Conservation (phyloP, 2,113 vertebrate genomes). For the Forbesichthys papilliferus region DNA sequence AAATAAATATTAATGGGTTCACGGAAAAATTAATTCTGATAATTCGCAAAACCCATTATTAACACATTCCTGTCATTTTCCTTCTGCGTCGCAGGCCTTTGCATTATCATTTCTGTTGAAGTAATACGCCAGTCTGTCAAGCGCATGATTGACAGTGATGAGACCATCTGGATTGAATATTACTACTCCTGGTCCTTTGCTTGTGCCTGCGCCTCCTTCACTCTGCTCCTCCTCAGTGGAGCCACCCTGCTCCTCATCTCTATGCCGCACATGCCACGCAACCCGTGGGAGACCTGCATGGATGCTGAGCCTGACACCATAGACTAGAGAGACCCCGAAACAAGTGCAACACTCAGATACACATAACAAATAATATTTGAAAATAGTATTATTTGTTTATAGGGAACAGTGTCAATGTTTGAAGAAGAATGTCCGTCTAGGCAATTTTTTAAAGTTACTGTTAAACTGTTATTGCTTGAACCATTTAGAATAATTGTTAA, state of each 20-base stretch:
- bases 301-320: slow-evolving; percentile 88
- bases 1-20: no score
- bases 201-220: slow-evolving; percentile 89
- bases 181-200: slow-evolving; percentile 95
- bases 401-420: no score
- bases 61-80: slow-evolving; percentile 6
- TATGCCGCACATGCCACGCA: slow-evolving; percentile 95
- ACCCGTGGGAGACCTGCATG: slow-evolving; percentile 99
- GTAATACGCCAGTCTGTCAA: slow-evolving; percentile 96
- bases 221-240: slow-evolving; percentile 90
- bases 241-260: slow-evolving; percentile 88
- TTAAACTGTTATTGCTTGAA: no score
- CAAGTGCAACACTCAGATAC: neutral
- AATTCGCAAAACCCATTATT: neutral
- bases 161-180: slow-evolving; percentile 92
- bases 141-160: slow-evolving; percentile 92
- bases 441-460: no score
- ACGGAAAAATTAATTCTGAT: no score
- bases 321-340: slow-evolving; percentile 65
- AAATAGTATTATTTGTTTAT: neutral
- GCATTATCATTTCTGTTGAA: slow-evolving; percentile 94
- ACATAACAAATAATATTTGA: neutral
- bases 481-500: no score
- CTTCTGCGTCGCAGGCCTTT: slow-evolving; percentile 82
- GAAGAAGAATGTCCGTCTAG: no score